These are phyloP conservation scores for Lycocorax pyrrhopterus DNA, from an alignment of 2,113 vertebrate genomes.

Conservation along the genomic window DNA sequence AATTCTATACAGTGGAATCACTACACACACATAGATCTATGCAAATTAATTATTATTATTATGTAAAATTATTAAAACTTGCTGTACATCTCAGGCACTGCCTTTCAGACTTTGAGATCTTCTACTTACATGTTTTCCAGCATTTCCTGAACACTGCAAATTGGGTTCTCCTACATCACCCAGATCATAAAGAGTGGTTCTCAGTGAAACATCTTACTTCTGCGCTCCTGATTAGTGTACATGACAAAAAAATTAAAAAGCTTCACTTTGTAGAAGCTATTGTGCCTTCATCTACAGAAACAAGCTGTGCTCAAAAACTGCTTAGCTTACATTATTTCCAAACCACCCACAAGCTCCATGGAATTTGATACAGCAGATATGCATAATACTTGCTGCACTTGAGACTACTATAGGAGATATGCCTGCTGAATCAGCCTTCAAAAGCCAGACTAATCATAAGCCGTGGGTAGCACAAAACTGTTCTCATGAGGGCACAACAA, in stretches of 20 bases:
- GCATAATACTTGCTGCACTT: slow-evolving; percentile 60
- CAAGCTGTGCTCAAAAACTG: slow-evolving; percentile 56
- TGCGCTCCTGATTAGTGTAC: not conserved
- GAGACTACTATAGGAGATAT: slow-evolving; percentile 47
- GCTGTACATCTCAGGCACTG: not conserved
- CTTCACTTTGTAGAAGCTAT: slow-evolving; percentile 12
- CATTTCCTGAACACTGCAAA: not conserved
- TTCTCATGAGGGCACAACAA: slow-evolving; percentile 42
- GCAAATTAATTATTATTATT: too few species aligned
- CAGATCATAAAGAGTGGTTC: not conserved
- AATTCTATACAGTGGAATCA: not conserved
- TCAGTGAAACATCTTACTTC: not conserved
- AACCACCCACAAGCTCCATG: slow-evolving; percentile 61
- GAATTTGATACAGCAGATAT: slow-evolving; percentile 65
- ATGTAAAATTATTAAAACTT: not conserved
- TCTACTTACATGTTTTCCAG: not conserved
- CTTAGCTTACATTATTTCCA: slow-evolving; percentile 53
- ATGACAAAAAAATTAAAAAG: not conserved
- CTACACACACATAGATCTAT: not conserved
- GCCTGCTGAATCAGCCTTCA: slow-evolving; percentile 64
- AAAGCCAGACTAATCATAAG: slow-evolving; percentile 56
- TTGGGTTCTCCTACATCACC: not conserved
- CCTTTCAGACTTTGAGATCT: not conserved
- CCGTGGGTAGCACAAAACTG: slow-evolving; percentile 27
- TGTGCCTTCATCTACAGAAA: slow-evolving; percentile 50